Evolutionary conservation across 2,888 invertebrate genomes (phyloP).

Genomic region (Plutella xylostella): DNA sequence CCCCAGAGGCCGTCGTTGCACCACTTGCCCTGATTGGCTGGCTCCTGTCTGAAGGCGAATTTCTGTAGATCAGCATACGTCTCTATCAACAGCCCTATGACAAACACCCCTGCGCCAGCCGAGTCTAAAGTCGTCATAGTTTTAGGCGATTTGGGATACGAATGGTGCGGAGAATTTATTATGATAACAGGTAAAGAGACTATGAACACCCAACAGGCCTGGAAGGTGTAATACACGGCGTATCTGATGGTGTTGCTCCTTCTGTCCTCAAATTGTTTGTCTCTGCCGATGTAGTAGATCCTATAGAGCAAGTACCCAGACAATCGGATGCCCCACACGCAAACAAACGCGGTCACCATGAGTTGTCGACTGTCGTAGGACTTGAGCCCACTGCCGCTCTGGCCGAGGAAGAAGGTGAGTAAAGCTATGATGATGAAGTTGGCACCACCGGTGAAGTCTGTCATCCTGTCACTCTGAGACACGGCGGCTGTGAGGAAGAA

Average conservation of each 20-base stretch:
- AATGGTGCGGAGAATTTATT: constrained; percentile 86
- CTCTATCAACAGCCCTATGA: constrained; percentile 87
- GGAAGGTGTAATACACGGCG: constrained; percentile 93
- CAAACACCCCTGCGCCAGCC: constrained; percentile 85
- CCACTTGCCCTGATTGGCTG: constrained; percentile 90
- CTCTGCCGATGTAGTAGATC: constrained; percentile 90
- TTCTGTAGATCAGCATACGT: constrained; percentile 94
- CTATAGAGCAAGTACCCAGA: constrained; percentile 91
- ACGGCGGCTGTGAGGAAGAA: constrained; percentile 90
- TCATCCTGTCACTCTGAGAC: constrained; percentile 90
- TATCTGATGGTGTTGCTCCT: constrained; percentile 88
- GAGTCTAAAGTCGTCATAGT: constrained; percentile 91
- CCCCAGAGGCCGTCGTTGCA: constrained; percentile 93
- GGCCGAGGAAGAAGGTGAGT: constrained; percentile 87
- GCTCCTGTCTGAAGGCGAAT: constrained; percentile 90
- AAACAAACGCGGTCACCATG: constrained; percentile 90
- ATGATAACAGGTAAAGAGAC: constrained; percentile 94
- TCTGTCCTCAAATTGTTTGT: constrained; percentile 91
- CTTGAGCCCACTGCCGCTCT: constrained; percentile 77
- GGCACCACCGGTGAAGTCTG: constrained; percentile 93
- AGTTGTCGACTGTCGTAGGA: constrained; percentile 89
- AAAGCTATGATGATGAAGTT: constrained; percentile 92
- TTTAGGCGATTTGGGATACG: constrained; percentile 79
- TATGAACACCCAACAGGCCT: constrained; percentile 92
- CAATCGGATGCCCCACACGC: constrained; percentile 87